These are phyloP conservation scores for Steromphala cineraria DNA, from an alignment of 2,888 invertebrate species.

Conservation along the genomic window DNA sequence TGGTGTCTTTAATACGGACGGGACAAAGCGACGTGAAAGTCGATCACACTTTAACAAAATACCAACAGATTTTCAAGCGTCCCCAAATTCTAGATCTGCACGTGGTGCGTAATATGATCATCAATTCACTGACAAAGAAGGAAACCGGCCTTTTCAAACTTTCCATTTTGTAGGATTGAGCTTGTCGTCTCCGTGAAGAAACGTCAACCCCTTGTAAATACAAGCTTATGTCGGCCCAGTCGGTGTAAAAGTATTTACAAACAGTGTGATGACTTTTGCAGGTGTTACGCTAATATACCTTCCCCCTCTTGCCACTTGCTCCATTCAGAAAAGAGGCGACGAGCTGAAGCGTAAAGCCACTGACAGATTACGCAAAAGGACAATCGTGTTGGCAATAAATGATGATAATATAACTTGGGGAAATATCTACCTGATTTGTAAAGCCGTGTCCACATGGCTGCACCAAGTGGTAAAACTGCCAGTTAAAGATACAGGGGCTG, in stretches of 20 bases:
- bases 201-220: slow-evolving; percentile 13
- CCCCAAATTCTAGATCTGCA: neutral
- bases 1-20: neutral
- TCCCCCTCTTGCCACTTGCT: no score
- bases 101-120: slow-evolving; percentile 3
- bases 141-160: neutral
- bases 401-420: slow-evolving; percentile 7
- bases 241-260: slow-evolving; percentile 15
- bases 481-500: neutral
- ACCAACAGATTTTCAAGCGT: slow-evolving; percentile 8
- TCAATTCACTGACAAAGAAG: neutral
- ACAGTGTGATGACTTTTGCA: slow-evolving; percentile 1
- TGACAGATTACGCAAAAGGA: slow-evolving; percentile 3
- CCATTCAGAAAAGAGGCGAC: no score
- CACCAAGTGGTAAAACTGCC: neutral
- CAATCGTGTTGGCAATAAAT: neutral
- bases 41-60: neutral
- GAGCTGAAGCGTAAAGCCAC: neutral
- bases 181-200: neutral
- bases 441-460: neutral
- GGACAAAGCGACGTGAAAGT: neutral
- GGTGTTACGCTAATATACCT: slow-evolving; percentile 2
- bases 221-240: neutral
- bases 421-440: slow-evolving; percentile 9
- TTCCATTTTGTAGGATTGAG: neutral